phyloP scores from a whole-genome alignment of 2,113 vertebrate genomes.

The Phainopepla nitens region DNA sequence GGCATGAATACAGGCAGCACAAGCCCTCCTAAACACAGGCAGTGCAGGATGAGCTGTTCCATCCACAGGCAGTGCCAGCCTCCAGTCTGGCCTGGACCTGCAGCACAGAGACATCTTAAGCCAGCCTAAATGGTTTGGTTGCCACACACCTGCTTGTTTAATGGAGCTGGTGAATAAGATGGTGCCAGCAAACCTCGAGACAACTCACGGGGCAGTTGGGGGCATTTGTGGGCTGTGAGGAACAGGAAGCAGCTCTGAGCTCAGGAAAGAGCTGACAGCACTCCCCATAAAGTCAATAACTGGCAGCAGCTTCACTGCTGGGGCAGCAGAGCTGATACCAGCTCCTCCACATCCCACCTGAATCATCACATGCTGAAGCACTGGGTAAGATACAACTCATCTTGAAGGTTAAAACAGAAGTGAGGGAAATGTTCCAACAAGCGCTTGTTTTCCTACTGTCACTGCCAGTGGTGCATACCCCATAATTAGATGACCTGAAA shows the following conservation, averaged over 20 bases:
- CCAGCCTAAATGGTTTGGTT: neutral
- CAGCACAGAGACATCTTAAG: neutral
- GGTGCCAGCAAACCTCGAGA: neutral
- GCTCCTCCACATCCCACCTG: neutral
- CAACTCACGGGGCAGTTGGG: fast-evolving
- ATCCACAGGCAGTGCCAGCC: neutral
- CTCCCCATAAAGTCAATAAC: neutral
- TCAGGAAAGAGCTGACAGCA: neutral
- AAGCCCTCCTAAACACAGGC: neutral
- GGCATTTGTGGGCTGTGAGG: neutral
- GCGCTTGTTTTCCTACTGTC: neutral
- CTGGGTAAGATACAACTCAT: neutral
- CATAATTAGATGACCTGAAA: neutral
- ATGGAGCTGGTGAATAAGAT: fast-evolving
- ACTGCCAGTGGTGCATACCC: fast-evolving
- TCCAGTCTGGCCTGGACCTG: neutral
- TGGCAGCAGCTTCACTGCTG: neutral
- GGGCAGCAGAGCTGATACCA: neutral
- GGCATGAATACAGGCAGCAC: neutral
- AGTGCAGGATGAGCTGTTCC: neutral
- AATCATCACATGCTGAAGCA: neutral
- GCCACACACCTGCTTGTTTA: neutral
- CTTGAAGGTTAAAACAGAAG: neutral
- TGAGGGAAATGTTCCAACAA: neutral
- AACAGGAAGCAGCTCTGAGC: neutral